Conservation (phyloP, 2,888 invertebrate species). For the Yponomeuta malinellus region DNA sequence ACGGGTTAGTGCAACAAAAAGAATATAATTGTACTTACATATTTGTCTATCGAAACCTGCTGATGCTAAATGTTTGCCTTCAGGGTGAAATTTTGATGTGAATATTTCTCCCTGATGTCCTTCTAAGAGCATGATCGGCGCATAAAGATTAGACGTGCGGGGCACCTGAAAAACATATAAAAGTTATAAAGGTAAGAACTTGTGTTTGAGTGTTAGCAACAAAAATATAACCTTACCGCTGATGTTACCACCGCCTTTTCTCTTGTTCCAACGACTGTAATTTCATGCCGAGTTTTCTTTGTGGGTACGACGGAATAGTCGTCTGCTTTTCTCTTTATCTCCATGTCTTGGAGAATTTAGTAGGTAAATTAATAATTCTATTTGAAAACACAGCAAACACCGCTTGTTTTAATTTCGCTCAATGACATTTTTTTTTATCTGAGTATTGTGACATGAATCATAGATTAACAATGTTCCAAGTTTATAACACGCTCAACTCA, state of each 20-base stretch:
- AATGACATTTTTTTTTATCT: too few relatives aligned
- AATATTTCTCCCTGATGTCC: conserved; percentile 99
- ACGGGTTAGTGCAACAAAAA: too few relatives aligned
- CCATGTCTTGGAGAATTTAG: conserved; percentile 60
- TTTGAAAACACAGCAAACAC: neutral
- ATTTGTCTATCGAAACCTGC: conserved; percentile 97
- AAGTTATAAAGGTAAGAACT: neutral
- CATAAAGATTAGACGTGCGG: conserved; percentile 90
- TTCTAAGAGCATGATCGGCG: conserved; percentile 96
- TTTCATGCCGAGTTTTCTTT: conserved; percentile 83
- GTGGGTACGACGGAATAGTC: conserved; percentile 76
- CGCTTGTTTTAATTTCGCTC: neutral
- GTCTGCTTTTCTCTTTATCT: conserved; percentile 79
- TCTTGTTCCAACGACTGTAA: conserved; percentile 80
- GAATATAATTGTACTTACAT: conserved; percentile 77
- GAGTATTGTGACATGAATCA: too few relatives aligned
- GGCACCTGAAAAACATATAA: conserved; percentile 66
- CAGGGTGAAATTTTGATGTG: conserved; percentile 94
- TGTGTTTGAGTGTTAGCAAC: neutral
- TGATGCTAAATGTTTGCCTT: conserved; percentile 95
- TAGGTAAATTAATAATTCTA: neutral
- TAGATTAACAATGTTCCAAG: too few relatives aligned
- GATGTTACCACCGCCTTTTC: conserved; percentile 84
- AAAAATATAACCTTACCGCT: conserved; percentile 70
- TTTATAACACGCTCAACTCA: too few relatives aligned